Base-by-base conservation (phyloP, 2,888 invertebrate genomes). In the Trissonchulus sp. region DNA sequence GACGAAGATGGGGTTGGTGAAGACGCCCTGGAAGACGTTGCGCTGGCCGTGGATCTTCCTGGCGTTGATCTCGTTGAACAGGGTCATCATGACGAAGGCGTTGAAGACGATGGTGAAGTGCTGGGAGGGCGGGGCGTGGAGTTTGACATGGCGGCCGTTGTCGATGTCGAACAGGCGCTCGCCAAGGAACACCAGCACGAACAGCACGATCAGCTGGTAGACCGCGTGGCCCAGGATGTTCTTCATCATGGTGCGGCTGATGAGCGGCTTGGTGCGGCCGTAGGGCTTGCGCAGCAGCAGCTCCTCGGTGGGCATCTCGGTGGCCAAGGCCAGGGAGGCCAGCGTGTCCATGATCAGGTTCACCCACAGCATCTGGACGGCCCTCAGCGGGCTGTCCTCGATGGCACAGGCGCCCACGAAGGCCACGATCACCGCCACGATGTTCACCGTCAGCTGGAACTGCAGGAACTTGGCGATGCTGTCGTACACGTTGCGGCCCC, bases 71-170 rank as follows among this genome's bases (percentile, higher is more conserved):
- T 99, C 99, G 89, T 99, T 99, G 89, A 98, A 99, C 79, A 99
- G 89, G 28, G 99, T 99, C 99, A 99, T 99, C 94, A 99, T 93
- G 79, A 99, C 99, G 88, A 99, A 99, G 35, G 97, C 93, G 88
- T 99, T 99, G 89, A 99, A 99, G 86, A 99, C 97, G 85, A 98
- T 92, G 74, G 99, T 99, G 88, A 98, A 98, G 88, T 99, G 99
- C 87, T 94, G 92, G 65, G 94, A 91, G 77, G 98, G 96, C 78
- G 92, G 92, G 74, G 92, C 88, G 82, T 90, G 90, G 48, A 91
- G 87, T 77, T 89, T 89, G 79, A 91, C 90, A 63, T 89, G 90
- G 77, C 92, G 90, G 38, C 97, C 98, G 77, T 92, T 91, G 80
- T 94, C 93, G 87, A 99, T 96, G 88, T 94, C 93, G 83, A 99